phyloP scores from a whole-genome alignment of 2,113 vertebrate species.

The Myotis brandtii region DNA sequence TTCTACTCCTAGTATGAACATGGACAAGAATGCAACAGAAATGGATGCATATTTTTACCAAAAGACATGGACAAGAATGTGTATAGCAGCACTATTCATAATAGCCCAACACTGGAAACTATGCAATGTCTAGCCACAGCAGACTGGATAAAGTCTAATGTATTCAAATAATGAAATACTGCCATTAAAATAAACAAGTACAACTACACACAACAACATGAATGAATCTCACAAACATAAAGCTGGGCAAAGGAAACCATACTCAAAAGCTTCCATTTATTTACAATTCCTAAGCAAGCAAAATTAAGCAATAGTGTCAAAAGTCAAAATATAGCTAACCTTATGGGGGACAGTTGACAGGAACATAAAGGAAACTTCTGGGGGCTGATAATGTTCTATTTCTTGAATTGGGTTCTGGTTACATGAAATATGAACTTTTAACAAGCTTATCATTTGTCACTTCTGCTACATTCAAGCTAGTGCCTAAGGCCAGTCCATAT shows the following conservation, averaged over 20 bases:
- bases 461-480: not conserved
- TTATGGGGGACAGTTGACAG: not conserved
- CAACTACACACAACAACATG: not conserved
- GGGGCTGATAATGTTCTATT: not conserved
- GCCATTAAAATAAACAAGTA: not conserved
- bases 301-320: not conserved
- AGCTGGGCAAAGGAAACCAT: not conserved
- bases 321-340: not conserved
- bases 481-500: not conserved
- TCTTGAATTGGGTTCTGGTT: not conserved
- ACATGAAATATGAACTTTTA: not conserved
- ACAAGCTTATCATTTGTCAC: not conserved
- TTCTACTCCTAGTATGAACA: not conserved
- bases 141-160: not conserved
- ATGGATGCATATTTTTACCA: not conserved
- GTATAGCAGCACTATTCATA: not conserved
- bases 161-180: not conserved
- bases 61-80: not conserved
- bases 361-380: not conserved
- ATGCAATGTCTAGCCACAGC: not conserved
- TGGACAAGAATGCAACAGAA: not conserved
- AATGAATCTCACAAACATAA: slow-evolving; percentile 13
- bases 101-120: not conserved
- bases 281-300: not conserved
- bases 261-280: not conserved